Evolutionary conservation across 2,888 invertebrate species (phyloP), one percentile per base, ranked within the genome.

Genomic region (Drosophila kuntzei): DNA sequence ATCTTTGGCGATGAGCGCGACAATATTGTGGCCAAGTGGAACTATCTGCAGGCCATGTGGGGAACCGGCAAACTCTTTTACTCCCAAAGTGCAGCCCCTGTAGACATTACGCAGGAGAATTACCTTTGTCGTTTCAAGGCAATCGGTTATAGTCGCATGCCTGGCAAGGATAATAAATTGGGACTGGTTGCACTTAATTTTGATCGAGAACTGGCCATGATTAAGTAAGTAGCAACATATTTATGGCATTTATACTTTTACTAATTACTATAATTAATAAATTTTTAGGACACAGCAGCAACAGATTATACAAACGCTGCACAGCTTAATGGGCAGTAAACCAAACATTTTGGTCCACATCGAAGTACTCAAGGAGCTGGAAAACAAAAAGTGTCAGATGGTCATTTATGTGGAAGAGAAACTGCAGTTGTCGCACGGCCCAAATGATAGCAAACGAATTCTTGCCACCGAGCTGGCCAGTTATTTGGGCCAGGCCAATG

Each of bases 1-100:
- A 94, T 99, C 50, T 99, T 97, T 91, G 98, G 98, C 14, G 99
- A 99, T 91, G 99, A 99, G 90, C 94, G 99, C 34, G 99, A 99
- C 91, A 95, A 96, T 65, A 96, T 98, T 27, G 94, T 99, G 29
- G 97, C 98, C 2, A 96, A 97, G 90, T 98, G 98, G 96, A 99
- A 99, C 92, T 95, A 98, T 87, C 93, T 99, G 50, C 98, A 99
- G 92, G 92, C 92, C n/a, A 90, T 92, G 90, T 92, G 92, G 92
- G 92, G 92, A 16, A 91, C 91, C 93, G 95, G 95, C 3, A 95
- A 96, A 91, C 95, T 96, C 0, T 97, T 95, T 90, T 98, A 96
- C 91, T 95, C 95, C 34, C 94, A 95, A 54, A 95, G 94, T 78
- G 95, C 95, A 6, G 87, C 90, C 0, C 95, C 97, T 0, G 94